Conservation (phyloP, 2,113 vertebrate species). For the Nothocercus julius region DNA sequence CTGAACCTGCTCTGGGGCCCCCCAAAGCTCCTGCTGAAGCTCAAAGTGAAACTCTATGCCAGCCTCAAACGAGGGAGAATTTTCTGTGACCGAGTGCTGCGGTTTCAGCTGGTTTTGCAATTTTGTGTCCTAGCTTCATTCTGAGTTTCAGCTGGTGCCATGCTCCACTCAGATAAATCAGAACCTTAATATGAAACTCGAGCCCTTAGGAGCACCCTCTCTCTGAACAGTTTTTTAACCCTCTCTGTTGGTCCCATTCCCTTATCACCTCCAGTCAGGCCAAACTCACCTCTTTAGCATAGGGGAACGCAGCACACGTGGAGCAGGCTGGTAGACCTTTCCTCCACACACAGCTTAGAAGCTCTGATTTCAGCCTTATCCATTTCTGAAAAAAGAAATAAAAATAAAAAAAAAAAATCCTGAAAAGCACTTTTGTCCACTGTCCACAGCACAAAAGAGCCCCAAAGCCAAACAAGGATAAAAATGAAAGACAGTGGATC, state of each 20-base stretch:
- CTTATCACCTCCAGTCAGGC: background rate
- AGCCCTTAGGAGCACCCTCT: background rate
- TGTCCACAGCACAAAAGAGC: background rate
- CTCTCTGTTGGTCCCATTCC: background rate
- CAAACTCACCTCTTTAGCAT: background rate
- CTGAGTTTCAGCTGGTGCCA: constrained; percentile 59
- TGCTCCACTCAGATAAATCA: constrained; percentile 43
- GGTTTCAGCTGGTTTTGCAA: constrained; percentile 70
- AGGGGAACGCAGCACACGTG: background rate
- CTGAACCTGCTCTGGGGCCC: constrained; percentile 14
- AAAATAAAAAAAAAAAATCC: background rate
- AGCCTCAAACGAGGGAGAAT: constrained; percentile 32
- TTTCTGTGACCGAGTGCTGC: constrained; percentile 56
- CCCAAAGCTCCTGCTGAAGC: constrained; percentile 30
- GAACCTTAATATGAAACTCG: constrained; percentile 20
- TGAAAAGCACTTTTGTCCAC: background rate
- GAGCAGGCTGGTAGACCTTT: background rate
- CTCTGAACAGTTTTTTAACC: background rate
- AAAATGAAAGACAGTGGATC: background rate
- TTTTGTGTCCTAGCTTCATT: constrained; percentile 62
- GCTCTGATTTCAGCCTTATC: background rate
- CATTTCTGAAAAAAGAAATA: background rate
- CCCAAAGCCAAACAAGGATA: constrained; percentile 19
- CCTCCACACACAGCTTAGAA: background rate
- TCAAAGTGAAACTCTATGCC: constrained; percentile 57